These are phyloP conservation scores for Nipponia nippon DNA, from an alignment of 2,113 vertebrate genomes.

Conservation along the genomic window DNA sequence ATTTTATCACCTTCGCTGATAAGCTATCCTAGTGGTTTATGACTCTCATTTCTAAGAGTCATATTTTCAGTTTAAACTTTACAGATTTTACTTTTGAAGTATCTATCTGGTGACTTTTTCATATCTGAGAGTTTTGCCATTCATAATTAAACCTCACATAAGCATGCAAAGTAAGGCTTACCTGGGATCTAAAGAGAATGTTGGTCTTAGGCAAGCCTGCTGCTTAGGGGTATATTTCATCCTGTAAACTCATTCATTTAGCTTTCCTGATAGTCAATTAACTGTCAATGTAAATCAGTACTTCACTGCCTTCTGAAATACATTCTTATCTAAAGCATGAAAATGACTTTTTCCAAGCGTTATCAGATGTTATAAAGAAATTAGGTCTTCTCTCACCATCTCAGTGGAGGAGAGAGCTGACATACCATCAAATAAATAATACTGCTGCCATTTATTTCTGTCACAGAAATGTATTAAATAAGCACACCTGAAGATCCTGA, in stretches of 20 bases:
- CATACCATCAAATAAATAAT: neutral
- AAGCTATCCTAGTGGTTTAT: neutral
- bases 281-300: neutral
- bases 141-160: neutral
- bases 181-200: neutral
- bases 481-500: neutral
- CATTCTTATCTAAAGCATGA: neutral
- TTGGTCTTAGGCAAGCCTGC: neutral
- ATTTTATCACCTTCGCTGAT: neutral
- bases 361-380: neutral
- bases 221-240: neutral
- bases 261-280: neutral
- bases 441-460: neutral
- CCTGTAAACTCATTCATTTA: neutral
- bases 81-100: neutral
- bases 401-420: neutral
- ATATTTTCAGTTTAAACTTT: neutral
- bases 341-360: neutral
- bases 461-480: neutral
- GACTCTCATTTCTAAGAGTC: neutral
- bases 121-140: neutral
- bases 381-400: neutral
- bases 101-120: neutral
- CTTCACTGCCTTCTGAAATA: neutral
- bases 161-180: neutral